Percentiles rank a stretch among this genome's conserved stretches.
Evolutionary conservation across 2,888 invertebrate genomes (phyloP).

Genomic region (Blera fallax): DNA sequence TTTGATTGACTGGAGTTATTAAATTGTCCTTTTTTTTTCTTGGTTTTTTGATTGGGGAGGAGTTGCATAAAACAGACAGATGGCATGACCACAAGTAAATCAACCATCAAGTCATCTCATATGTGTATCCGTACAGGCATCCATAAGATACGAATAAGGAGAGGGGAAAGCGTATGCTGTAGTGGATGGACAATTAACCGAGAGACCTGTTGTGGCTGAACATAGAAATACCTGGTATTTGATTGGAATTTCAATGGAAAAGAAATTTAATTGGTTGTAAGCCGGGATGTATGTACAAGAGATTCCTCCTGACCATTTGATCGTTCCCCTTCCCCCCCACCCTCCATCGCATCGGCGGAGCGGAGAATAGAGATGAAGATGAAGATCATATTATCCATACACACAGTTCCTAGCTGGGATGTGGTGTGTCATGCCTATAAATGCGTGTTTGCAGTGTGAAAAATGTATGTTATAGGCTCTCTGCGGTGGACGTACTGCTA

Average conservation of each 20-base stretch:
- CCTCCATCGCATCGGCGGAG: too few species aligned
- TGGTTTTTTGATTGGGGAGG: constrained; percentile 14
- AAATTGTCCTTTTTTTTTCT: constrained; percentile 44
- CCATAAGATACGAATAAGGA: constrained; percentile 12
- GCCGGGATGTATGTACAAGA: not conserved
- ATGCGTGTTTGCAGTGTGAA: constrained; percentile 63
- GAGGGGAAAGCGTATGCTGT: constrained; percentile 34
- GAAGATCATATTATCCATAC: constrained; percentile 48
- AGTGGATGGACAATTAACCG: constrained; percentile 53
- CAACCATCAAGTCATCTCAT: constrained; percentile 4
- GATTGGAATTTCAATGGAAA: constrained; percentile 73
- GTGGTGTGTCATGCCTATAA: not conserved
- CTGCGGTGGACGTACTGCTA: not conserved
- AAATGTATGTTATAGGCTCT: constrained; percentile 54
- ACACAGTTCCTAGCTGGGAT: constrained; percentile 32
- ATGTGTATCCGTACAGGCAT: not conserved
- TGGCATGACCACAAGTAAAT: constrained; percentile 30
- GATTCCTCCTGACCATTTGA: constrained; percentile 54
- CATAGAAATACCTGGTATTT: constrained; percentile 68
- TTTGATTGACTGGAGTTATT: constrained; percentile 63
- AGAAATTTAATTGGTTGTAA: constrained; percentile 71
- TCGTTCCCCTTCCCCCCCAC: not conserved
- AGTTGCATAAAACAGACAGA: constrained; percentile 19
- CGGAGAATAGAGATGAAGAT: too few species aligned
- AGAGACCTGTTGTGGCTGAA: constrained; percentile 54